These are phyloP conservation scores for Thymallus thymallus DNA, from an alignment of 2,113 vertebrate species.

Conservation along the genomic window DNA sequence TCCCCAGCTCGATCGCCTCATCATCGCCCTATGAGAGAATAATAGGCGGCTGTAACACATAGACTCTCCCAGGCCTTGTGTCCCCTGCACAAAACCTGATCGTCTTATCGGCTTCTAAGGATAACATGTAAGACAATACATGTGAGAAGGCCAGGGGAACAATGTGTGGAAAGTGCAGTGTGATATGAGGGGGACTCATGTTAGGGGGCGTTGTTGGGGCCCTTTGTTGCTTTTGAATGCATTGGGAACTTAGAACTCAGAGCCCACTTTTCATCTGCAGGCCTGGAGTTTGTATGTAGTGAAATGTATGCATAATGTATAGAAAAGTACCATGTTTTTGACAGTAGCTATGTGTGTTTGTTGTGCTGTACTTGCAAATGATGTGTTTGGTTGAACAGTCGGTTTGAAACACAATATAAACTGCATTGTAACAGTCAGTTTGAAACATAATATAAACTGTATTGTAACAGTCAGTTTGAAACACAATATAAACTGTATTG, in stretches of 20 bases:
- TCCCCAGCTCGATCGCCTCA: slow-evolving; percentile 51
- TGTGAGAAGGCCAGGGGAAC: slow-evolving; percentile 71
- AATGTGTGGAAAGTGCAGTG: slow-evolving; percentile 62
- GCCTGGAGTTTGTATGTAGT: slow-evolving; percentile 28
- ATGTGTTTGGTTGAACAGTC: background rate
- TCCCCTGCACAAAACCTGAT: slow-evolving; percentile 50
- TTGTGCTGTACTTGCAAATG: background rate
- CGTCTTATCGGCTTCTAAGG: slow-evolving; percentile 73
- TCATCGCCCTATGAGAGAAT: slow-evolving; percentile 54
- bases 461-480: no score
- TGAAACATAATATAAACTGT: no score
- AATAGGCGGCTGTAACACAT: slow-evolving; percentile 66
- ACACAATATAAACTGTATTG: no score
- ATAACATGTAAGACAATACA: slow-evolving; percentile 78
- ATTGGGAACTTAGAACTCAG: slow-evolving; percentile 52
- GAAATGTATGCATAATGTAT: background rate
- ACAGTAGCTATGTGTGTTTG: background rate
- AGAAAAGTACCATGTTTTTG: no score
- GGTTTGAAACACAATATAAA: background rate
- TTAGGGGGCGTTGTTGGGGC: slow-evolving; percentile 64
- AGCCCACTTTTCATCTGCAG: slow-evolving; percentile 51
- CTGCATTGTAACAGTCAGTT: no score
- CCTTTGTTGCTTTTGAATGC: slow-evolving; percentile 65
- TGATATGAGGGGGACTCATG: slow-evolving; percentile 68
- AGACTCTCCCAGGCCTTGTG: slow-evolving; percentile 67